Conservation (phyloP, 2,797 vertebrate species). For the Acipenser ruthenus region DNA sequence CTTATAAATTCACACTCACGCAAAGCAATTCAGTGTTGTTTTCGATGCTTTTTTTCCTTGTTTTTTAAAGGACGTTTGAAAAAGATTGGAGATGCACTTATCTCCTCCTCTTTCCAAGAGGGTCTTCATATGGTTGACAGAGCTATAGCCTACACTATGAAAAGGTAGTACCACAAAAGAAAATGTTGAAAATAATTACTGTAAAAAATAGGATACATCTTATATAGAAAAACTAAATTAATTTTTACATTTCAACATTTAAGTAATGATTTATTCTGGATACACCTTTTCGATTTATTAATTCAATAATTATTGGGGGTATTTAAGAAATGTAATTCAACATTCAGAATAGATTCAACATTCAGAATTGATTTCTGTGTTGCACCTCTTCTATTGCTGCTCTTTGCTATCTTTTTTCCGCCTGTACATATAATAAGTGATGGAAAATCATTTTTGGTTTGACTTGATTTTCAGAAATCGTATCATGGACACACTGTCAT, state of each 20-base stretch:
- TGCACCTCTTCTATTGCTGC: too few relatives aligned
- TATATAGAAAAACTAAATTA: too few relatives aligned
- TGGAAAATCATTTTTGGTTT: conserved; percentile 9
- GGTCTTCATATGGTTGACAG: conserved; percentile 39
- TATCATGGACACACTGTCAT: conserved; percentile 28
- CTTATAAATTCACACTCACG: too few relatives aligned
- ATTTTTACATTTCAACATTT: too few relatives aligned
- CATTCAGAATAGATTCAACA: too few relatives aligned
- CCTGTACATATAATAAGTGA: not conserved
- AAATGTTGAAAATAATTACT: too few relatives aligned
- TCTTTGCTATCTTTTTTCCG: conserved; percentile 8
- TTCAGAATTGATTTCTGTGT: too few relatives aligned
- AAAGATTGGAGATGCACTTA: conserved; percentile 24
- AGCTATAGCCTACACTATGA: conserved; percentile 27
- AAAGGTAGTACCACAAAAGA: conserved; percentile 46
- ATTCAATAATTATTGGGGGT: too few relatives aligned
- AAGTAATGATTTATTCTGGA: too few relatives aligned
- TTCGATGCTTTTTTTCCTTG: not conserved
- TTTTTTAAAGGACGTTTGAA: conserved; percentile 4
- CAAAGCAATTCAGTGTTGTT: not conserved
- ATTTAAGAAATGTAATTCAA: too few relatives aligned
- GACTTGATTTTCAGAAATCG: conserved; percentile 37
- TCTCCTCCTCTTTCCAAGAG: conserved; percentile 42
- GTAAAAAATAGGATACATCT: too few relatives aligned
- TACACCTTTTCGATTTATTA: too few relatives aligned